phyloP scores from a whole-genome alignment of 2,113 vertebrate genomes.

The Gracilinanus agilis region DNA sequence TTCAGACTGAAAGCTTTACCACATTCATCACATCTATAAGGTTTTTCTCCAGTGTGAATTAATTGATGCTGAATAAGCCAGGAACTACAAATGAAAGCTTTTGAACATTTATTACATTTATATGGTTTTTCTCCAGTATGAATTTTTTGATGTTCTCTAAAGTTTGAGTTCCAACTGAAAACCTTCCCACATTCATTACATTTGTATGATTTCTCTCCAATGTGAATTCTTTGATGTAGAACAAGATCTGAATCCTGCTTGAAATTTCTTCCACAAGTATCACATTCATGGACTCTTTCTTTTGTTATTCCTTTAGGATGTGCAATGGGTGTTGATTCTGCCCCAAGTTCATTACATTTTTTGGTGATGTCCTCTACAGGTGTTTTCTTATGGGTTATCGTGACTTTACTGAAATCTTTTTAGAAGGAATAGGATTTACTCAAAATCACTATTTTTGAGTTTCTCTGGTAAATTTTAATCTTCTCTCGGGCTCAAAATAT shows the following conservation, averaged over 20 bases:
- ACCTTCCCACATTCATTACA: constrained; percentile 90
- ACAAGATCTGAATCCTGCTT: neutral
- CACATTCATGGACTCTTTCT: constrained; percentile 13
- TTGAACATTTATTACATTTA: constrained; percentile 76
- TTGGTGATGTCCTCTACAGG: constrained; percentile 85
- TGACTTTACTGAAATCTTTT: neutral
- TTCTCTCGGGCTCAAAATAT: neutral
- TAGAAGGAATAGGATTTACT: neutral
- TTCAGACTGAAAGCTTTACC: constrained; percentile 73
- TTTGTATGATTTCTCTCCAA: constrained; percentile 76
- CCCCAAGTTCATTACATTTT: constrained; percentile 49
- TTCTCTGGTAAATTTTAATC: neutral
- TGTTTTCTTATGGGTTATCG: neutral
- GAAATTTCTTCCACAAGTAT: neutral
- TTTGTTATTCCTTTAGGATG: constrained; percentile 23
- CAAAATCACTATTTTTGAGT: neutral
- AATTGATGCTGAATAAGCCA: constrained; percentile 37
- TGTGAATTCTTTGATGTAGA: neutral
- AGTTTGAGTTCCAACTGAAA: constrained; percentile 87
- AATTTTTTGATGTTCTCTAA: constrained; percentile 62
- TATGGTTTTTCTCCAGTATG: constrained; percentile 76
- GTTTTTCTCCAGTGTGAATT: constrained; percentile 71
- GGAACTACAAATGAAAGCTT: constrained; percentile 32
- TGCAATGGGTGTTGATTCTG: constrained; percentile 6
- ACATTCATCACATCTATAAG: constrained; percentile 73